phyloP scores from a whole-genome alignment of 2,113 vertebrate genomes.

The Promerops cafer region DNA sequence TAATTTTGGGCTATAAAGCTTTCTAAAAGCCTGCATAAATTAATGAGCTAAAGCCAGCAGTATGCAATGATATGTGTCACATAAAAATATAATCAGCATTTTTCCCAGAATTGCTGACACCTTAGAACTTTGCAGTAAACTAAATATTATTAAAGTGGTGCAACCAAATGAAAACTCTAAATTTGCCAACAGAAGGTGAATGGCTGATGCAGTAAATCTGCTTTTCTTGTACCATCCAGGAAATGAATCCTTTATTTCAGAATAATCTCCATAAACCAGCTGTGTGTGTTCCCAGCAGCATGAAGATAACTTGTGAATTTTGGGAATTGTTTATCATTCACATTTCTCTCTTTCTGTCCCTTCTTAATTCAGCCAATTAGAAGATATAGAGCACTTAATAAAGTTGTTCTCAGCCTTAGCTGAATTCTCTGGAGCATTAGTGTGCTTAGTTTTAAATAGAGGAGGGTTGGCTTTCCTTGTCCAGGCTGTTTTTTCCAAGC shows the following conservation, averaged over 20 bases:
- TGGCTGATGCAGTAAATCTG: not conserved
- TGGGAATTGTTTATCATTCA: not conserved
- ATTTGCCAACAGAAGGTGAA: not conserved
- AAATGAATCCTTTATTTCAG: not conserved
- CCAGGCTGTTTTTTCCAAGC: not conserved
- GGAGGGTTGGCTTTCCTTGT: not conserved
- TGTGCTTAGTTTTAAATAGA: not conserved
- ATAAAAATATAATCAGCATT: not conserved
- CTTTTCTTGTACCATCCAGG: not conserved
- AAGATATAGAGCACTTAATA: not conserved
- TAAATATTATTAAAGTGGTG: not conserved
- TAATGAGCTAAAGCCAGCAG: not conserved
- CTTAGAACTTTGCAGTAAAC: not conserved
- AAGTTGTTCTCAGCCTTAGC: not conserved
- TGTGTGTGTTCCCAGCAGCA: not conserved
- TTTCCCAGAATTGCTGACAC: not conserved
- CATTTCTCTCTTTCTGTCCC: not conserved
- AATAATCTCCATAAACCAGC: not conserved
- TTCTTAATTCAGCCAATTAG: not conserved
- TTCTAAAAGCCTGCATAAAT: not conserved
- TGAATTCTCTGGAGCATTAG: not conserved
- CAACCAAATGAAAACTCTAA: not conserved
- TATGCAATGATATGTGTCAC: not conserved
- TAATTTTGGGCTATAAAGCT: not conserved
- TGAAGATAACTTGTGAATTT: not conserved